Percentiles rank a stretch among this genome's conserved stretches.
Evolutionary conservation across 2,113 vertebrate genomes (phyloP).

Genomic region (Orthonyx spaldingii): DNA sequence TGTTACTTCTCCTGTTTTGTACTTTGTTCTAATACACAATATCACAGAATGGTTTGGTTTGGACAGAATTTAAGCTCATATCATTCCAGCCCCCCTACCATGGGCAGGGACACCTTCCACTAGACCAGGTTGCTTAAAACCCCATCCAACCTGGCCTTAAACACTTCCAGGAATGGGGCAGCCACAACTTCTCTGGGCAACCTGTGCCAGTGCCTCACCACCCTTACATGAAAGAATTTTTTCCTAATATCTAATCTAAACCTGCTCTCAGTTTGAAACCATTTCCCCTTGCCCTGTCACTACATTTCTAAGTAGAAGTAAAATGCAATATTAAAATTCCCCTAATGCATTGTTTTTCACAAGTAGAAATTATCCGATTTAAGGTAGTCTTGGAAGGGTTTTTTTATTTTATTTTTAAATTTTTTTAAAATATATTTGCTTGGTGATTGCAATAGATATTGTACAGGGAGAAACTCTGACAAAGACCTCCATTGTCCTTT

Average conservation of each 20-base stretch:
- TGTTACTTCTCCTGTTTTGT: neutral
- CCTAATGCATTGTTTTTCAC: neutral
- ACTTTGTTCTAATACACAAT: neutral
- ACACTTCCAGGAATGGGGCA: neutral
- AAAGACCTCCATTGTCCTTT: neutral
- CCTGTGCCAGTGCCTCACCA: neutral
- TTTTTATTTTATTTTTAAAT: neutral
- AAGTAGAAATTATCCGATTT: neutral
- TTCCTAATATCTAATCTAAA: neutral
- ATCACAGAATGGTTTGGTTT: neutral
- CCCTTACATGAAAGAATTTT: neutral
- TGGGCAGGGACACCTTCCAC: neutral
- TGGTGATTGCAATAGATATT: neutral
- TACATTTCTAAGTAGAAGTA: neutral
- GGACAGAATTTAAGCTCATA: neutral
- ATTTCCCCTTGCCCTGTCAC: neutral
- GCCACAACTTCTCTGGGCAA: neutral
- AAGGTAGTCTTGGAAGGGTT: neutral
- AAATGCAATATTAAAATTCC: neutral
- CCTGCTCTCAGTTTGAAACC: neutral
- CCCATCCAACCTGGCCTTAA: neutral
- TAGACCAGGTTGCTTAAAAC: accelerated
- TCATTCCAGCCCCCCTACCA: neutral
- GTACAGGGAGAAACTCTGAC: neutral
- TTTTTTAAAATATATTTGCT: neutral